A percentile compares a stretch with the other conserved stretches of the same genome.
Conservation (phyloP, 2,113 vertebrate genomes). For the Lagopus leucura region DNA sequence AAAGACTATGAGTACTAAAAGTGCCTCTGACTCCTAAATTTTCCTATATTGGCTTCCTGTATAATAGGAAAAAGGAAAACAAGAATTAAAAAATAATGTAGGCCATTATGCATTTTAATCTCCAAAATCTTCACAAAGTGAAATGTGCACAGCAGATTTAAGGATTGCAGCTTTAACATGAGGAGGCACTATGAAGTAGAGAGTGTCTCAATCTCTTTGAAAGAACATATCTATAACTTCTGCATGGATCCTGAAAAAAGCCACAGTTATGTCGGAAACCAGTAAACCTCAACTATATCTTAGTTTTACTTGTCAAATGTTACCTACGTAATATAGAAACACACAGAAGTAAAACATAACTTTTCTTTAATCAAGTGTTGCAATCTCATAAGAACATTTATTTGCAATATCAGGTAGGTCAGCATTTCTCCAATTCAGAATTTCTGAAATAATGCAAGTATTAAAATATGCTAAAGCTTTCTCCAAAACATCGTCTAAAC, state of each 20-base stretch:
- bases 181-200: neutral
- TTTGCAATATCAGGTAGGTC: neutral
- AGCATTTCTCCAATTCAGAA: neutral
- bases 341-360: neutral
- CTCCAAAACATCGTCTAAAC: neutral
- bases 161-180: neutral
- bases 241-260: neutral
- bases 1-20: neutral
- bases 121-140: neutral
- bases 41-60: neutral
- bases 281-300: neutral
- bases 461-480: neutral
- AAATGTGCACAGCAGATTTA: neutral
- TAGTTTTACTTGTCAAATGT: neutral
- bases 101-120: neutral
- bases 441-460: fast-evolving
- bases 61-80: neutral
- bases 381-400: neutral
- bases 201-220: neutral
- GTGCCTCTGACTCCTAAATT: neutral
- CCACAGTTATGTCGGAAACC: neutral
- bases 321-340: neutral
- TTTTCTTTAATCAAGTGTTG: neutral
- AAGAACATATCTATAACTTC: neutral
- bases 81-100: neutral